Evolutionary conservation across 2,888 invertebrate species (phyloP).

Genomic region (Thumatha senex): DNA sequence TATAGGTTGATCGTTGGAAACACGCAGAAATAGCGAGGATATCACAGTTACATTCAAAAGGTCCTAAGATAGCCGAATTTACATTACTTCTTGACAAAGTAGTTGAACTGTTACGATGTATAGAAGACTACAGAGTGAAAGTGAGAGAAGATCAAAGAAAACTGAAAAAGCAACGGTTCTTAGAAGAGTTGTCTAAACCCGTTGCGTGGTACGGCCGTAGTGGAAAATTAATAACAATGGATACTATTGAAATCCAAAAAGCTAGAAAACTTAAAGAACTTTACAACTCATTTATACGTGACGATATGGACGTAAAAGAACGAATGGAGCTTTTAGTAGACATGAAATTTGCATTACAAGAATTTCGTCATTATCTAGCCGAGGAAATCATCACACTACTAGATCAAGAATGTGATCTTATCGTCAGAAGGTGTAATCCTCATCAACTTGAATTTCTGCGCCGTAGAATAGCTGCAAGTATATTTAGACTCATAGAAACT

Average conservation of each 20-base stretch:
- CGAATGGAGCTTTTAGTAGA: slow-evolving; percentile 88
- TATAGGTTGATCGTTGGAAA: slow-evolving; percentile 86
- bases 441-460: slow-evolving; percentile 85
- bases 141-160: slow-evolving; percentile 84
- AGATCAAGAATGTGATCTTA: slow-evolving; percentile 88
- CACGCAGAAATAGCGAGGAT: slow-evolving; percentile 85
- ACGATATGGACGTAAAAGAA: slow-evolving; percentile 84
- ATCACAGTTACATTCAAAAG: slow-evolving; percentile 85
- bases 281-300: slow-evolving; percentile 86
- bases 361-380: slow-evolving; percentile 82
- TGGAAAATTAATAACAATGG: slow-evolving; percentile 88
- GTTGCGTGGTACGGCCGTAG: slow-evolving; percentile 90
- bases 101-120: slow-evolving; percentile 86
- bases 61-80: slow-evolving; percentile 88
- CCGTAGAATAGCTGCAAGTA: slow-evolving; percentile 84
- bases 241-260: slow-evolving; percentile 91
- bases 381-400: slow-evolving; percentile 85
- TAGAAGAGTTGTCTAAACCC: slow-evolving; percentile 88
- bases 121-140: slow-evolving; percentile 86
- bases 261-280: slow-evolving; percentile 89
- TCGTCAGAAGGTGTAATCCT: slow-evolving; percentile 85
- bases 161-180: slow-evolving; percentile 84
- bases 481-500: slow-evolving; percentile 82
- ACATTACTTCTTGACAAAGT: slow-evolving; percentile 88
- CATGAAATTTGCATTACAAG: slow-evolving; percentile 86